These are phyloP conservation scores for Ditylenchus dipsaci DNA, from an alignment of 1,140 invertebrate genomes.

Conservation along the genomic window DNA sequence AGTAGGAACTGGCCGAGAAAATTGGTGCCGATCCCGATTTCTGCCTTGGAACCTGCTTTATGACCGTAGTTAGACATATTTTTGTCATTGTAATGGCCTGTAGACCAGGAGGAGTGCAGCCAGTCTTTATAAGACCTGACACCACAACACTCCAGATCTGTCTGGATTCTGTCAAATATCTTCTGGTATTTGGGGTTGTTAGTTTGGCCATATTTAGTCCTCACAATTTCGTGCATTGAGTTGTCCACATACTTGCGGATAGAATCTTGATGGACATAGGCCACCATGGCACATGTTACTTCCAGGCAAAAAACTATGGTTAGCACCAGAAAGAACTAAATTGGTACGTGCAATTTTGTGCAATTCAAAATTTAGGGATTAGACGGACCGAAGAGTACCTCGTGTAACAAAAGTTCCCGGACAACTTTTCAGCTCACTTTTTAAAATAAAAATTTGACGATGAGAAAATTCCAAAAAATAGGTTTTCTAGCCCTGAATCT, in stretches of 20 bases:
- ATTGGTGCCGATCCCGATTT: constrained; percentile 22
- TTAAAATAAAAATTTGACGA: too few relatives aligned
- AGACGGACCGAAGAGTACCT: too few relatives aligned
- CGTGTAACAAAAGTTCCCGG: neutral
- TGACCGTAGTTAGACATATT: neutral
- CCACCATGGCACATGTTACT: constrained; percentile 24
- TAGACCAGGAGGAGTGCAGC: constrained; percentile 13
- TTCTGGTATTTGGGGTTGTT: constrained; percentile 11
- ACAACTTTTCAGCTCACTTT: too few relatives aligned
- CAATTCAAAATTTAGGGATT: neutral
- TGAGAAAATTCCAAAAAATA: too few relatives aligned
- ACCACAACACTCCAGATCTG: constrained; percentile 24
- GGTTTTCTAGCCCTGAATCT: too few relatives aligned
- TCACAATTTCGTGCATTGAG: constrained; percentile 23
- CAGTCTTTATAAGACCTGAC: constrained; percentile 28
- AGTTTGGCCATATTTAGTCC: constrained; percentile 9
- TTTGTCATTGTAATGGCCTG: neutral
- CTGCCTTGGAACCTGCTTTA: neutral
- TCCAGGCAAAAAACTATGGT: constrained; percentile 25
- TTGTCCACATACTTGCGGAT: constrained; percentile 17
- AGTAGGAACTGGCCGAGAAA: constrained; percentile 9
- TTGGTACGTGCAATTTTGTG: neutral
- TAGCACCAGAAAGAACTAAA: constrained; percentile 25
- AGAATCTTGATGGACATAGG: constrained; percentile 26
- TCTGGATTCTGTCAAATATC: constrained; percentile 25